Conservation (phyloP, 2,888 invertebrate genomes). For the Heliconius ismenius region DNA sequence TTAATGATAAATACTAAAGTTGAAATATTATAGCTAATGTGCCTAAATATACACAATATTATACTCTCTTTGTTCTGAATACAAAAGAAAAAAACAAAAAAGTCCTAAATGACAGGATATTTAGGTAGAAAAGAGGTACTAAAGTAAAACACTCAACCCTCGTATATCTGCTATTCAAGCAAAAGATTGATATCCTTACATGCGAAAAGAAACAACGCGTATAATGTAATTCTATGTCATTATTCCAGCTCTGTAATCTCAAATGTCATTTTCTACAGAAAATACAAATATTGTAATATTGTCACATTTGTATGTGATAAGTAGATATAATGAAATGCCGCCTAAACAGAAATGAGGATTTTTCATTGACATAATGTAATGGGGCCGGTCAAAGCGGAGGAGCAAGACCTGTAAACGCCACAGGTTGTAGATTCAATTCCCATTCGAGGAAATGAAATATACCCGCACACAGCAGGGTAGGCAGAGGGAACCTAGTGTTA, state of each 20-base stretch:
- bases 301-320: too few species aligned
- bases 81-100: neutral
- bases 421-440: too few species aligned
- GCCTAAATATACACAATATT: neutral
- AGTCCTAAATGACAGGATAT: neutral
- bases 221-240: conserved; percentile 23
- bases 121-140: neutral
- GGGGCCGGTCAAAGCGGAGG: too few species aligned
- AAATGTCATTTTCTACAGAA: conserved; percentile 7
- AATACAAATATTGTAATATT: neutral
- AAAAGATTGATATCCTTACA: conserved; percentile 12
- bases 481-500: too few species aligned
- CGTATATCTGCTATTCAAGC: neutral
- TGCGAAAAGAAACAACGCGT: conserved; percentile 20
- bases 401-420: too few species aligned
- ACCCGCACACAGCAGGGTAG: too few species aligned
- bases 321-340: too few species aligned
- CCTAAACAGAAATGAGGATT: too few species aligned
- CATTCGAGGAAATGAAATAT: too few species aligned
- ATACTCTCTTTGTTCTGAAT: neutral
- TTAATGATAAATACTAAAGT: neutral
- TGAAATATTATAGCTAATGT: neutral
- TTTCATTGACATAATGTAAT: too few species aligned
- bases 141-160: neutral
- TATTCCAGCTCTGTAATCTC: conserved; percentile 24